Conservation (phyloP, 2,888 invertebrate genomes). For the Xestoiulus laeticollis region DNA sequence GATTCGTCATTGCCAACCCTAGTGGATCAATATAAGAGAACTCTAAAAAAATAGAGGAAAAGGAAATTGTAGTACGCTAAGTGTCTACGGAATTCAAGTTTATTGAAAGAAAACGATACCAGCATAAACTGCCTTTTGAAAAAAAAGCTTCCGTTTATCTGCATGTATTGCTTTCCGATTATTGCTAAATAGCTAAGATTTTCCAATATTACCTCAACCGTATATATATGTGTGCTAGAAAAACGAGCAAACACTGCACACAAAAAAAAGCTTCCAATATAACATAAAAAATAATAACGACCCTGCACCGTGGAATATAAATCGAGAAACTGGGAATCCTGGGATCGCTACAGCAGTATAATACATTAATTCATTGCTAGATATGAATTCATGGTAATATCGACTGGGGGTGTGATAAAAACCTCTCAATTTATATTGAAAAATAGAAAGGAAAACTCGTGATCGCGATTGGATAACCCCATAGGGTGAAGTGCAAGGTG, state of each 20-base stretch:
- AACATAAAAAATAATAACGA: conserved; percentile 27
- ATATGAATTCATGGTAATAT: background rate
- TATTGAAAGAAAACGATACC: conserved; percentile 41
- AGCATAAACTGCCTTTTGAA: conserved; percentile 34
- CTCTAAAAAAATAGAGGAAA: conserved; percentile 9
- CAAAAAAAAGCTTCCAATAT: background rate
- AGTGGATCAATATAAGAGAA: background rate
- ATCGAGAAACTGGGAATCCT: background rate
- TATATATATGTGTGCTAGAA: background rate
- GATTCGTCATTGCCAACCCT: background rate
- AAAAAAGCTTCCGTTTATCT: conserved; percentile 8
- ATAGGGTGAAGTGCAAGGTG: too few relatives aligned
- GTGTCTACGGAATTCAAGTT: conserved; percentile 23
- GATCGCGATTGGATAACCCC: background rate
- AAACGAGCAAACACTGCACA: conserved; percentile 19
- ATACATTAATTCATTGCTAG: background rate
- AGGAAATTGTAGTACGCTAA: conserved; percentile 38
- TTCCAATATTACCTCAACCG: conserved; percentile 35
- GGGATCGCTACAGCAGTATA: background rate
- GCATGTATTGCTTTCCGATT: conserved; percentile 43
- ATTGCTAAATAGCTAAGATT: conserved; percentile 43
- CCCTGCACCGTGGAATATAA: background rate
- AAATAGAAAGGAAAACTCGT: background rate
- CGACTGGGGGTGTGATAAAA: background rate
- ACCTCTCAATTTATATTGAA: background rate